Conservation (phyloP, 2,888 invertebrate species). For the Drosophila longiperda region DNA sequence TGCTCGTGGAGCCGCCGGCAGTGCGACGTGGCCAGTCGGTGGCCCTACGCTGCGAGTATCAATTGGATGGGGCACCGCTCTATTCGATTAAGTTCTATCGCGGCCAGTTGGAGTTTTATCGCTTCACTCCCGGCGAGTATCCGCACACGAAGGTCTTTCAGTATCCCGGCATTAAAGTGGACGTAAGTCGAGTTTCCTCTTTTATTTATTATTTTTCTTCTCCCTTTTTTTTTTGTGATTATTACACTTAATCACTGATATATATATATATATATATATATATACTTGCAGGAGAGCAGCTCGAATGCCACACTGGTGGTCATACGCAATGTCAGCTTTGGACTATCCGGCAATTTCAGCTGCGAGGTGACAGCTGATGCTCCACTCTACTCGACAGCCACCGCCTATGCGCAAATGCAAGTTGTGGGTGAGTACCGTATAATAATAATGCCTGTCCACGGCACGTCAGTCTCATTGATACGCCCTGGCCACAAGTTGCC, state of each 20-base stretch:
- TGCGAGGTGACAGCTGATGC: slow-evolving; percentile 90
- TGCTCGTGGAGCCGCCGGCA: slow-evolving; percentile 87
- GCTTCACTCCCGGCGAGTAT: slow-evolving; percentile 88
- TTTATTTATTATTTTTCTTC: background rate
- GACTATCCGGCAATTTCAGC: slow-evolving; percentile 89
- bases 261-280: slow-evolving; percentile 13
- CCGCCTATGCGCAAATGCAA: slow-evolving; percentile 88
- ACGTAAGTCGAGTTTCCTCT: slow-evolving; percentile 86
- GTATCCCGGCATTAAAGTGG: slow-evolving; percentile 88
- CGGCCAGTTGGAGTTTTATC: slow-evolving; percentile 89
- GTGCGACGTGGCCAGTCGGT: slow-evolving; percentile 88
- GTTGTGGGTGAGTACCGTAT: slow-evolving; percentile 88
- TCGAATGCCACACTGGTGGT: slow-evolving; percentile 90
- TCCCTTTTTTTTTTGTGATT: background rate
- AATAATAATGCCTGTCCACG: background rate
- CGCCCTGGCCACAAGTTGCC: slow-evolving; percentile 1
- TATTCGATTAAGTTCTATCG: slow-evolving; percentile 90
- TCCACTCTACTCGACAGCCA: slow-evolving; percentile 88
- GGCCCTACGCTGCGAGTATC: slow-evolving; percentile 87
- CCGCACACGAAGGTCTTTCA: slow-evolving; percentile 89
- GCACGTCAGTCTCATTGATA: slow-evolving; percentile 29
- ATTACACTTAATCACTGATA: slow-evolving; percentile 19
- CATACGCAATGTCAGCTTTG: slow-evolving; percentile 88
- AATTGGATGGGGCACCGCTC: slow-evolving; percentile 88
- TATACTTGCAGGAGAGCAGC: slow-evolving; percentile 86